phyloP scores from a whole-genome alignment of 2,888 invertebrate species.

The Belgica antarctica region DNA sequence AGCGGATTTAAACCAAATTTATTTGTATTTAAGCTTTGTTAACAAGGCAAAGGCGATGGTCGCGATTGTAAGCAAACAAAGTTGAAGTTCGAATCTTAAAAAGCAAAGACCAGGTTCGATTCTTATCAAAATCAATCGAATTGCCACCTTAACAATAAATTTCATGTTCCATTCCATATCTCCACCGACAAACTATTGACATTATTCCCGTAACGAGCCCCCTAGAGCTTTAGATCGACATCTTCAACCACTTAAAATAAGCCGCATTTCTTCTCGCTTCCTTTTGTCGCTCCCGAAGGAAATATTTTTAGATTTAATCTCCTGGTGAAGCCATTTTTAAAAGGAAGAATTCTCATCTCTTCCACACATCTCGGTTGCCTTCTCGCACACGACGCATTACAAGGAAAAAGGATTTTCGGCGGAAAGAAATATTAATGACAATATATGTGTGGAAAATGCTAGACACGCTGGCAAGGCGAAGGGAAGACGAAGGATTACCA shows the following conservation, averaged over 20 bases:
- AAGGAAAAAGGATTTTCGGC: conserved; percentile 2
- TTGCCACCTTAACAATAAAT: too few relatives aligned
- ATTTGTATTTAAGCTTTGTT: too few relatives aligned
- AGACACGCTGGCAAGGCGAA: conserved; percentile 17
- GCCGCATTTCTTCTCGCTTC: conserved; percentile 10
- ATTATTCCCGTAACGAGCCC: too few relatives aligned
- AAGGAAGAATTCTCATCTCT: conserved; percentile 2
- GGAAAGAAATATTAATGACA: conserved; percentile 34
- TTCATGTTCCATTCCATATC: too few relatives aligned
- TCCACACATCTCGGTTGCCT: neutral
- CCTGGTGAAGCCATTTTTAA: conserved; percentile 7
- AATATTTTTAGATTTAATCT: conserved; percentile 4
- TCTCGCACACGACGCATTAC: neutral
- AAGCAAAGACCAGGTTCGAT: too few relatives aligned
- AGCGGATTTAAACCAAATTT: too few relatives aligned
- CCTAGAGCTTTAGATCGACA: neutral
- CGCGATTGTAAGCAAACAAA: too few relatives aligned
- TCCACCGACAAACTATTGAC: too few relatives aligned
- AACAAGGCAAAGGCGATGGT: too few relatives aligned
- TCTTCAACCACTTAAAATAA: conserved; percentile 15
- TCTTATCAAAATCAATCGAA: too few relatives aligned
- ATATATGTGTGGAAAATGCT: conserved; percentile 35
- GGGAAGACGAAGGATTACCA: conserved; percentile 17
- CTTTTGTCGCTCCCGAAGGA: too few relatives aligned
- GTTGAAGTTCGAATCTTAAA: too few relatives aligned